phyloP scores from a whole-genome alignment of 2,113 vertebrate genomes.

The Perca schrenkii region DNA sequence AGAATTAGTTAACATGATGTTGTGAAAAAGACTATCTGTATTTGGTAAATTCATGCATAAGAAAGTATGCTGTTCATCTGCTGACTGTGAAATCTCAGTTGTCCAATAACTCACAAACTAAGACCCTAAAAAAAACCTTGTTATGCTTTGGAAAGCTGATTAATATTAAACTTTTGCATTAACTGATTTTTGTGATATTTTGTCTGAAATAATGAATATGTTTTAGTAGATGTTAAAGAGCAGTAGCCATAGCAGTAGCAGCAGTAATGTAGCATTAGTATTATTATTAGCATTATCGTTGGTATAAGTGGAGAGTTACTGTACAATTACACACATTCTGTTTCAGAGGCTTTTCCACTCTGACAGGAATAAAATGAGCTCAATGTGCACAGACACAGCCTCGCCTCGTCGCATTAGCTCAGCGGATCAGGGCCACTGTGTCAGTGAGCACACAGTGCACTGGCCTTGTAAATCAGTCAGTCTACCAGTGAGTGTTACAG shows the following conservation, averaged over 20 bases:
- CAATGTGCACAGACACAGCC: neutral
- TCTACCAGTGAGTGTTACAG: conserved; percentile 3
- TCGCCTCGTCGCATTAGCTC: neutral
- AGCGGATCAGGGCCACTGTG: neutral
- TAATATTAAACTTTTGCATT: neutral
- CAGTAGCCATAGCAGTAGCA: too few relatives aligned
- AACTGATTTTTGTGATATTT: neutral
- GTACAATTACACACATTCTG: neutral
- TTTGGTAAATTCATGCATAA: too few relatives aligned
- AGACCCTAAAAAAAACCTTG: neutral
- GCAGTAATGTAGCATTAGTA: neutral
- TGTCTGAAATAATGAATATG: neutral
- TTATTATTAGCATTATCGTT: neutral
- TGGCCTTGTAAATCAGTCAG: conserved; percentile 43
- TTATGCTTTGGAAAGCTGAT: neutral
- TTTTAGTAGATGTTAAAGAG: neutral
- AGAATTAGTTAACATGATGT: too few relatives aligned
- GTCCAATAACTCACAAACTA: neutral
- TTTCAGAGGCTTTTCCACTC: conserved; percentile 19
- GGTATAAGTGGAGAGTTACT: conserved; percentile 5
- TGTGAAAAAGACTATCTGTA: too few relatives aligned
- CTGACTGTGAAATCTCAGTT: neutral
- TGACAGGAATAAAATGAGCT: conserved; percentile 33
- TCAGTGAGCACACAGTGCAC: conserved; percentile 9
- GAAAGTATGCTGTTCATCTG: too few relatives aligned